These are phyloP conservation scores for Drosophila pruinosa DNA, from an alignment of 1,140 invertebrate species.

Conservation along the genomic window DNA sequence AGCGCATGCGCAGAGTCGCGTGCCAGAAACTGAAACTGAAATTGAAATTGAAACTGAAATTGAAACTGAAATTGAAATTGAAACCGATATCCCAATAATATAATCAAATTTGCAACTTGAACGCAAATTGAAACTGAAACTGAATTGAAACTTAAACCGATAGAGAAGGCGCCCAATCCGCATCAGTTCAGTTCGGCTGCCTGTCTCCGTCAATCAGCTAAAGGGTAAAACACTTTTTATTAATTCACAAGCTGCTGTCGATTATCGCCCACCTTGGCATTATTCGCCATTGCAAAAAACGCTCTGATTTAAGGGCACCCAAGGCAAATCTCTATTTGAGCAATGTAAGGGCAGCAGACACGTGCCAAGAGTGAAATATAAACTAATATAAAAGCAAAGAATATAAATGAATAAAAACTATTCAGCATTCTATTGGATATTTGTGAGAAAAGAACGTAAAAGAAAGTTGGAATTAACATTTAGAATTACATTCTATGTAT, in stretches of 20 bases:
- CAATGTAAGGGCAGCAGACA: too few relatives aligned
- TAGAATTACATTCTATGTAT: too few relatives aligned
- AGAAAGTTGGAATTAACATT: too few relatives aligned
- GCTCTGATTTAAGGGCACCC: conserved; percentile 6
- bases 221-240: conserved; percentile 29
- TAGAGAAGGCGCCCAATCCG: background rate
- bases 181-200: background rate
- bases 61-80: background rate
- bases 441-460: too few relatives aligned
- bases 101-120: too few relatives aligned
- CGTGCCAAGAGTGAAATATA: too few relatives aligned
- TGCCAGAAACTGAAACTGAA: conserved; percentile 36
- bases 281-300: conserved; percentile 20
- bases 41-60: background rate
- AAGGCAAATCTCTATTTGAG: background rate
- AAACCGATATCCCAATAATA: too few relatives aligned
- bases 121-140: background rate
- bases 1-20: conserved; percentile 53
- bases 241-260: conserved; percentile 35
- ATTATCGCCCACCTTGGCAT: conserved; percentile 44
- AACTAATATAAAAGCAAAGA: too few relatives aligned
- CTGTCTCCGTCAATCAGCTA: conserved; percentile 15
- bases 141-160: background rate
- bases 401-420: too few relatives aligned
- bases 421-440: too few relatives aligned